phyloP scores from a whole-genome alignment of 2,797 vertebrate species.

The Amniataba percoides region DNA sequence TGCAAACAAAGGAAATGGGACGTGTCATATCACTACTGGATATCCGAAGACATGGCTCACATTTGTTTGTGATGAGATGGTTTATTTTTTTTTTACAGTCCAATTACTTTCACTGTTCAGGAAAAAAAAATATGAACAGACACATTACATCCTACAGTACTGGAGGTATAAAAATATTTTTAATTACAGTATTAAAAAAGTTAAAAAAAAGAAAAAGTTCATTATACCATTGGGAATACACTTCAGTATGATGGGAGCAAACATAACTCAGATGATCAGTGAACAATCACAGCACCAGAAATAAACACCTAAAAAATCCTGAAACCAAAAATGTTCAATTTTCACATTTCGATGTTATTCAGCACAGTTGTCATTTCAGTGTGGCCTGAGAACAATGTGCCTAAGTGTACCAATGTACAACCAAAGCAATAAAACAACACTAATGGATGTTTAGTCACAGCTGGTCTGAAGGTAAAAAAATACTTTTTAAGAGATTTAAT shows the following conservation, averaged over 20 bases:
- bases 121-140: background rate
- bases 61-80: too few relatives aligned
- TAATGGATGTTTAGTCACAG: background rate
- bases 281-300: slow-evolving; percentile 30
- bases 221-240: background rate
- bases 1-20: background rate
- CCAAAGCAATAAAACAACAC: background rate
- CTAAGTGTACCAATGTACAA: background rate
- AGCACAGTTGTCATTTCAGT: slow-evolving; percentile 12
- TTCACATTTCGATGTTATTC: slow-evolving; percentile 43
- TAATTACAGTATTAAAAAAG: slow-evolving; percentile 34
- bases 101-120: background rate
- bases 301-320: slow-evolving; percentile 5
- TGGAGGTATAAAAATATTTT: slow-evolving; percentile 5
- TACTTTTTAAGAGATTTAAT: background rate
- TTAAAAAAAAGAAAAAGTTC: background rate
- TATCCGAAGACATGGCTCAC: background rate
- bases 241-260: background rate
- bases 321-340: slow-evolving; percentile 19
- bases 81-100: background rate
- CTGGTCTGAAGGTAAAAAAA: background rate
- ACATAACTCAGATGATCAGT: slow-evolving; percentile 8
- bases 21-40: background rate
- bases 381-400: background rate
- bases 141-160: background rate